A percentile compares a stretch with the other conserved stretches of the same genome.
phyloP scores from a whole-genome alignment of 1,140 invertebrate species.

The Drosophila watanabei region DNA sequence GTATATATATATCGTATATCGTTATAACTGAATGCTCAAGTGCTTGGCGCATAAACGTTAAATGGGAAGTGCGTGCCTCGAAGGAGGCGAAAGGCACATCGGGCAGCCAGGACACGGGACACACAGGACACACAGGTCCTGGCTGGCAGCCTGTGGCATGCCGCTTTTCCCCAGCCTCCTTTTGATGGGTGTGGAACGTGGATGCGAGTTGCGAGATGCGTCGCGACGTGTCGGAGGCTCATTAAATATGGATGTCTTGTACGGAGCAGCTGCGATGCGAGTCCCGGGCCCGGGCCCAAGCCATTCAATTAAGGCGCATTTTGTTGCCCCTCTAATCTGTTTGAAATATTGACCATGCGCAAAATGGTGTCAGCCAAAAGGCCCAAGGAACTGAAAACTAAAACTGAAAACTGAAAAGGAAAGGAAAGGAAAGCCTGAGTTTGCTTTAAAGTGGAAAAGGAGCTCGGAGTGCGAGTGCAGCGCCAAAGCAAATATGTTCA shows the following conservation, averaged over 20 bases:
- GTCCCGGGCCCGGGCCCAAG: constrained; percentile 27
- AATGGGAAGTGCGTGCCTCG: constrained; percentile 40
- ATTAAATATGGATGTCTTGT: constrained; percentile 83
- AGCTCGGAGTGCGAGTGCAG: constrained; percentile 6
- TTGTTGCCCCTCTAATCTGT: constrained; percentile 77
- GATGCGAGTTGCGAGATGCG: constrained; percentile 31
- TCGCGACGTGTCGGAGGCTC: constrained; percentile 70
- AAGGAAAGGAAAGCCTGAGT: constrained; percentile 12
- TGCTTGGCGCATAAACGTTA: constrained; percentile 30
- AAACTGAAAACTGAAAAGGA: constrained; percentile 32
- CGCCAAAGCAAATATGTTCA: constrained; percentile 63
- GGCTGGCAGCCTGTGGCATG: constrained; percentile 26
- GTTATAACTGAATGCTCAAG: constrained; percentile 2
- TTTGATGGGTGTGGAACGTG: constrained; percentile 6
- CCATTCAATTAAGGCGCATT: constrained; percentile 81
- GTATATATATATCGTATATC: background rate
- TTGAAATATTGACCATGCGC: constrained; percentile 82
- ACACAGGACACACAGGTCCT: constrained; percentile 1
- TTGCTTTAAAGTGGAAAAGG: constrained; percentile 3
- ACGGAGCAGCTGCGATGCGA: constrained; percentile 63
- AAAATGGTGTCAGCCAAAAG: constrained; percentile 73
- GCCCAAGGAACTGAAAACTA: constrained; percentile 13
- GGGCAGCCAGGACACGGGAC: constrained; percentile 15
- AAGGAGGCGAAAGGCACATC: constrained; percentile 10
- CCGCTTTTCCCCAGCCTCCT: constrained; percentile 16